A percentile compares a stretch with the other conserved stretches of the same genome.
Evolutionary conservation across 2,797 vertebrate genomes (phyloP).

Genomic region (Phrynocephalus guinanensis): DNA sequence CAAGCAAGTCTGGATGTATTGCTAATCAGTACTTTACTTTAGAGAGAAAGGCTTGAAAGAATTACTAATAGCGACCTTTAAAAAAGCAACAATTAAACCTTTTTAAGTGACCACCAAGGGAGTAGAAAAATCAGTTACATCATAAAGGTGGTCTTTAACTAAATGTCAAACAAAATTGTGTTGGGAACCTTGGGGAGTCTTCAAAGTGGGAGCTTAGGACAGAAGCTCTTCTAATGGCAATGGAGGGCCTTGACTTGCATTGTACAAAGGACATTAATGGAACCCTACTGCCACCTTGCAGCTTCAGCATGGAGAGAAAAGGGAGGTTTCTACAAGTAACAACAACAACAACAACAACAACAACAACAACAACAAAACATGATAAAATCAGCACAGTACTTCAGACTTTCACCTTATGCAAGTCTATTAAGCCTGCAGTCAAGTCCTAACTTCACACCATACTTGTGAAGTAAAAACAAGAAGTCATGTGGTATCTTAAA

Average conservation of each 20-base stretch:
- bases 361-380: neutral
- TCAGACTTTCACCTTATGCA: neutral
- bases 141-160: constrained; percentile 71
- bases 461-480: neutral
- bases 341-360: neutral
- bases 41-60: constrained; percentile 40
- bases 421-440: constrained; percentile 12
- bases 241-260: constrained; percentile 12
- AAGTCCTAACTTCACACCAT: neutral
- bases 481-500: too few species aligned
- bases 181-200: constrained; percentile 55
- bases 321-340: neutral
- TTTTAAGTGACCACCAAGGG: constrained; percentile 62
- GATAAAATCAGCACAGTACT: neutral
- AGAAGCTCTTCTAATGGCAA: constrained; percentile 31
- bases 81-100: constrained; percentile 64
- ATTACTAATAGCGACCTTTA: constrained; percentile 66
- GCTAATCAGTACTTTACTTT: constrained; percentile 51
- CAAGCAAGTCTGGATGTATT: constrained; percentile 43
- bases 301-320: neutral
- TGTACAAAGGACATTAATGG: constrained; percentile 36
- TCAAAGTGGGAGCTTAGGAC: constrained; percentile 53
- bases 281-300: constrained; percentile 30
- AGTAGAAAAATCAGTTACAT: constrained; percentile 55
- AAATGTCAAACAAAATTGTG: constrained; percentile 74